Conservation (phyloP, 2,113 vertebrate species). For the Archilochus colubris region DNA sequence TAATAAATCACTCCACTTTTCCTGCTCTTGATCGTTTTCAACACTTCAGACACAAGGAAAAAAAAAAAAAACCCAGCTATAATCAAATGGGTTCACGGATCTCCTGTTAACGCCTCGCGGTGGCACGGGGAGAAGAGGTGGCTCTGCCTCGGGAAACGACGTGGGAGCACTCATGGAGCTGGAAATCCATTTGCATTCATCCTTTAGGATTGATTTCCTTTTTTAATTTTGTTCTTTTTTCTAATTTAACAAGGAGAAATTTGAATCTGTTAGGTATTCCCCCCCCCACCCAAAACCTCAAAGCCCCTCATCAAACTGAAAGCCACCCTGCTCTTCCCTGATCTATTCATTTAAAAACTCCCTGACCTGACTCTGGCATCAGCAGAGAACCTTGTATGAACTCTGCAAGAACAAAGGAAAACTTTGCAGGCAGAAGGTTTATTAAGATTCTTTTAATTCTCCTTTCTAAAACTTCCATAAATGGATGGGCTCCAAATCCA, state of each 20-base stretch:
- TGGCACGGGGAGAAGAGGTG: neutral
- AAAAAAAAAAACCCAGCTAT: neutral
- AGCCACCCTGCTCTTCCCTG: neutral
- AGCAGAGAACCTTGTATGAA: neutral
- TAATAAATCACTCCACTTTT: constrained; percentile 89
- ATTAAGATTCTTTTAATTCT: neutral
- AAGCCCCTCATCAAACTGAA: neutral
- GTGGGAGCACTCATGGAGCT: neutral
- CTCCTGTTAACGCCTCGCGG: neutral
- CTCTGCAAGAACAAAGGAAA: neutral
- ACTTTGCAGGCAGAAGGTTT: neutral
- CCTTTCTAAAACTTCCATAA: neutral
- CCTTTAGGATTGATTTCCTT: neutral
- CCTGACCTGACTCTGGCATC: neutral
- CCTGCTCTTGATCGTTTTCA: constrained; percentile 72
- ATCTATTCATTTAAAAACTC: neutral
- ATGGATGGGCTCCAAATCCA: neutral
- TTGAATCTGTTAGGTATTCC: neutral
- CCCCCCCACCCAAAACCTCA: neutral
- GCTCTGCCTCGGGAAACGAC: neutral
- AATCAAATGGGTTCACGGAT: constrained; percentile 28
- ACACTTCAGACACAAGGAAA: constrained; percentile 35
- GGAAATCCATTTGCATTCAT: neutral
- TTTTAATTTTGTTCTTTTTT: neutral
- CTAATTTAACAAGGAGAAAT: neutral